Base-by-base conservation (phyloP, 2,888 invertebrate genomes). In the Agonopterix arenella region DNA sequence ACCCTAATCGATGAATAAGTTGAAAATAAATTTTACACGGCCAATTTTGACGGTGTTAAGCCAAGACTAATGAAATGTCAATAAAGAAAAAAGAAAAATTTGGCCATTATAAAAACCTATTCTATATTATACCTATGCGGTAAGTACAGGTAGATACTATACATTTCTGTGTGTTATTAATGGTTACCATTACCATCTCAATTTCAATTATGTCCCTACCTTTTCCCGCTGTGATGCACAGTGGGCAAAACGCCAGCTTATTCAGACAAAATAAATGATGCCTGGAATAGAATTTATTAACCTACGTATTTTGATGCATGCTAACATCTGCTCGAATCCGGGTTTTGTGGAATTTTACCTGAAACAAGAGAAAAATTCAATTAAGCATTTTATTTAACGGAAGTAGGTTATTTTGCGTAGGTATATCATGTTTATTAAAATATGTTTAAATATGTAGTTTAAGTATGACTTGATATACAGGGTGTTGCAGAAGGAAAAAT, bases 251-350 rank as follows among this genome's bases (percentile, higher is more conserved):
- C 46, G 73, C 78, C 80, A 79, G 62, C 60, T 51, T 58, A 65
- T 62, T 62, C 68, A 61, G 74, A 67, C 75, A 67, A 69, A 71
- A 79, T 72, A 70, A 76, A 80, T 71, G 70, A 56, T 63, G 61
- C 62, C 61, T 60, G 55, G 63, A 73, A 78, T 72, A 77, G 68
- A 73, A 73, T 72, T 70, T 51, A 52, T 48, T 48, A 70, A 68
- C 64, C 66, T 56, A 54, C 58, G 61, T 64, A 63, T 65, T 60
- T 57, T 46, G 44, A 44, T 48, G 59, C 53, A 47, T 48, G 58
- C 57, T 36, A 52, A 61, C 68, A 69, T 62, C 66, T 69, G 66
- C 61, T 64, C 46, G n/a, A 46, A 46, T 50, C 44, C 53, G 46
- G 11, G 46, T 46, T 53, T 55, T 45, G 44, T 47, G 49, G 47